Conservation (phyloP, 2,888 invertebrate species). For the Nyleta sp. region DNA sequence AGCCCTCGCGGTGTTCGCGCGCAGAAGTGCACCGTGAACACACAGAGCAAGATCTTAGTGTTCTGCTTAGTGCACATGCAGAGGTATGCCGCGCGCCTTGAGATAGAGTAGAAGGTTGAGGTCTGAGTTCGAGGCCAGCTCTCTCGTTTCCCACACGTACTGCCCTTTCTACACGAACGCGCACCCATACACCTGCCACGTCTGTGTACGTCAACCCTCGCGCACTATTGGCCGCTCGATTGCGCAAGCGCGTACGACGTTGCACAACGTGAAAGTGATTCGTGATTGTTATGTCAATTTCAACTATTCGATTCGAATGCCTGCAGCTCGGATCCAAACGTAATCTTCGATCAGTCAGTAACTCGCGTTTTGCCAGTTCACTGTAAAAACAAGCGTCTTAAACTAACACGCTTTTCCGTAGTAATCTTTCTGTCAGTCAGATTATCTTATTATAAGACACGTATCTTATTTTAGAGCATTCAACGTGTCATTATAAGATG, state of each 20-base stretch:
- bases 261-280: constrained; percentile 63
- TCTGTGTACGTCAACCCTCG: constrained; percentile 47
- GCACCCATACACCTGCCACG: constrained; percentile 57
- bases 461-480: too few species aligned
- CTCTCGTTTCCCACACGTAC: constrained; percentile 80
- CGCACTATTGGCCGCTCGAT: constrained; percentile 52
- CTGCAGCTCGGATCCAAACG: constrained; percentile 16
- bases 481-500: too few species aligned
- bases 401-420: too few species aligned
- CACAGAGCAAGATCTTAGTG: too few species aligned
- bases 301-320: constrained; percentile 20
- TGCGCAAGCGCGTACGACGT: constrained; percentile 59
- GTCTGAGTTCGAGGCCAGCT: constrained; percentile 81
- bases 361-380: not conserved
- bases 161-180: constrained; percentile 68
- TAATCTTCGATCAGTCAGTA: constrained; percentile 22
- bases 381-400: too few species aligned
- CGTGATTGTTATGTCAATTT: constrained; percentile 58
- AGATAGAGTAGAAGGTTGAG: constrained; percentile 78
- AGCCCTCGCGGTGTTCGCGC: too few species aligned
- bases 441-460: too few species aligned
- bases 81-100: constrained; percentile 55
- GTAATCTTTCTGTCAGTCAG: too few species aligned
- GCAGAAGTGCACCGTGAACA: too few species aligned
- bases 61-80: constrained; percentile 46